Conservation (phyloP, 2,888 invertebrate species). For the Cancer borealis region DNA sequence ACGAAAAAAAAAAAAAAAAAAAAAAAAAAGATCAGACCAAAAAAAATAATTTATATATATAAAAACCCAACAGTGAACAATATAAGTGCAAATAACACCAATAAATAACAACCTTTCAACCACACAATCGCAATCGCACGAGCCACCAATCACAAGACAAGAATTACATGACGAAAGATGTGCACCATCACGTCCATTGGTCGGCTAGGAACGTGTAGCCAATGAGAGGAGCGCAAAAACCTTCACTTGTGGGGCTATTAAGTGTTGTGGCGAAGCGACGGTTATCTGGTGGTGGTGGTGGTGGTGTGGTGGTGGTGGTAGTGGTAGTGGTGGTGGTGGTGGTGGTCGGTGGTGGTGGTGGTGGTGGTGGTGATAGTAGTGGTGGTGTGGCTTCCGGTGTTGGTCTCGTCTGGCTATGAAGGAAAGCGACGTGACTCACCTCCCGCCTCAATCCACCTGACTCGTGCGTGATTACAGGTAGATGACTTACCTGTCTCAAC, state of each 20-base stretch:
- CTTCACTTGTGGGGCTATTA: neutral
- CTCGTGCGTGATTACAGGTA: constrained; percentile 1
- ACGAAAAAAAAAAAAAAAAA: no score
- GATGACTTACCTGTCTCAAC: neutral
- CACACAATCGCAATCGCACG: neutral
- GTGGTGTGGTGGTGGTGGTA: no score
- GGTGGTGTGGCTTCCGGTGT: neutral
- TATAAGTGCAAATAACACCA: neutral
- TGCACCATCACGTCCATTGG: neutral
- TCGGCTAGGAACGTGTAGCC: neutral
- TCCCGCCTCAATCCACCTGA: neutral
- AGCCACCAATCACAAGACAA: neutral
- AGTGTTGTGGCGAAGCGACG: neutral
- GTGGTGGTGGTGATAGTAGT: no score
- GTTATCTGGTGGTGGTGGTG: neutral
- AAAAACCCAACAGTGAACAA: neutral
- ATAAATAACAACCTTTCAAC: neutral
- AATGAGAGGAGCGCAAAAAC: neutral
- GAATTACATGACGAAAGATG: neutral
- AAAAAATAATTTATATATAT: neutral
- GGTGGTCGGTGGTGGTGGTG: no score
- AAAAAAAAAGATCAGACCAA: neutral
- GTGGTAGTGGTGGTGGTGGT: no score
- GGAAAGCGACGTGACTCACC: neutral
- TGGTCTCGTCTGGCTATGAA: neutral